These are phyloP conservation scores for Drosophila nr. perissopoda DNA, from an alignment of 2,888 invertebrate species.

Conservation along the genomic window DNA sequence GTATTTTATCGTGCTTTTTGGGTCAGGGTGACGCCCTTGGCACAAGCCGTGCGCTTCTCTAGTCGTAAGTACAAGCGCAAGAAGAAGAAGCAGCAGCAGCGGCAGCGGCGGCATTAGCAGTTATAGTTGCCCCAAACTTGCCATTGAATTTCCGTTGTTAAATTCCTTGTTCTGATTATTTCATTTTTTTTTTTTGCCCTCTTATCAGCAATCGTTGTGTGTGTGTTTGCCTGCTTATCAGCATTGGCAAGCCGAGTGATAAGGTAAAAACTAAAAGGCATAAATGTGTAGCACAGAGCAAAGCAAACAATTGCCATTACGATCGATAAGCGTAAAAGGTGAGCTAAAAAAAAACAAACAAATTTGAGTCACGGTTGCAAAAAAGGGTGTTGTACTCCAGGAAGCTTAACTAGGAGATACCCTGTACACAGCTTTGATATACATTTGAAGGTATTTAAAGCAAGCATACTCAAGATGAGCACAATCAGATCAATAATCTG, in stretches of 20 bases:
- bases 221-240: slow-evolving; percentile 53
- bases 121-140: slow-evolving; percentile 54
- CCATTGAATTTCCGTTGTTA: slow-evolving; percentile 66
- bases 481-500: too few species aligned
- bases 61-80: slow-evolving; percentile 14
- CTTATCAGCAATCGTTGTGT: slow-evolving; percentile 40
- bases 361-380: slow-evolving; percentile 47
- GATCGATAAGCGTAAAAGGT: slow-evolving; percentile 49
- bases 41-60: slow-evolving; percentile 10
- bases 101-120: neutral
- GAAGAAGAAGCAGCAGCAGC: slow-evolving; percentile 13
- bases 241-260: slow-evolving; percentile 43
- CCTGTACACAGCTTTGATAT: neutral
- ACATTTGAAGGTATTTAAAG: neutral
- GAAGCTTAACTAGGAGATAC: neutral
- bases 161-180: slow-evolving; percentile 23
- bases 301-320: slow-evolving; percentile 51
- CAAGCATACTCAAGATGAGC: neutral
- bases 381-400: neutral
- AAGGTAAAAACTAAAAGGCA: slow-evolving; percentile 13
- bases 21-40: slow-evolving; percentile 41
- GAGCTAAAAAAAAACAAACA: slow-evolving; percentile 26
- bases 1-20: slow-evolving; percentile 29
- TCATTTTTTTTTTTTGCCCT: slow-evolving; percentile 1
- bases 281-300: slow-evolving; percentile 20